phyloP scores from a whole-genome alignment of 2,797 vertebrate species.

The Squalus acanthias region DNA sequence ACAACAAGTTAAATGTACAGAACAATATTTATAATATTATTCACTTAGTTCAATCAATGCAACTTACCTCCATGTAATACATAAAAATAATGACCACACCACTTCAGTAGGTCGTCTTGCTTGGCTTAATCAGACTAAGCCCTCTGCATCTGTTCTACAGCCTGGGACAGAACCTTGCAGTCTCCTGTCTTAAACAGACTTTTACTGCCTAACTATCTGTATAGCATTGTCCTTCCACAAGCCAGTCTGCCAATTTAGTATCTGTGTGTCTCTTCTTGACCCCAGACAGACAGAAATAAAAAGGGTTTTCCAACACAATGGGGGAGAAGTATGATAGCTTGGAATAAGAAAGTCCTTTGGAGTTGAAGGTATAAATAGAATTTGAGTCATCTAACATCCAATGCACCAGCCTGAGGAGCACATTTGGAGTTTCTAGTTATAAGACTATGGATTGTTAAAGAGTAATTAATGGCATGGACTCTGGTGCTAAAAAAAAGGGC shows the following conservation, averaged over 20 bases:
- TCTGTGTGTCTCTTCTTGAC: too few relatives aligned
- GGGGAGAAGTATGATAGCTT: neutral
- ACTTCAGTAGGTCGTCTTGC: neutral
- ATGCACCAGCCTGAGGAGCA: neutral
- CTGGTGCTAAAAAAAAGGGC: neutral
- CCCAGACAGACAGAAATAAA: neutral
- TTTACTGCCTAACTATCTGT: too few relatives aligned
- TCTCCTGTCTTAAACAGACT: neutral
- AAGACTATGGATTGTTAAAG: neutral
- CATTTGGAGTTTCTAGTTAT: neutral
- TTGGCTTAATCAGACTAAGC: neutral
- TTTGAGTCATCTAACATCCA: neutral
- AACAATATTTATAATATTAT: neutral
- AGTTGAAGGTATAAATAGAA: neutral
- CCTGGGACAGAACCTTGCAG: neutral
- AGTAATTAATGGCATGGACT: neutral
- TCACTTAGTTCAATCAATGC: neutral
- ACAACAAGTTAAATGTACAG: too few relatives aligned
- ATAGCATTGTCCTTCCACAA: too few relatives aligned
- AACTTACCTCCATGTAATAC: neutral
- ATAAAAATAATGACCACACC: too few relatives aligned
- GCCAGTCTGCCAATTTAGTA: too few relatives aligned
- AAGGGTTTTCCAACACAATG: neutral
- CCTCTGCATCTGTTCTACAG: neutral
- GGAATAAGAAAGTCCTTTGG: neutral